Evolutionary conservation across 2,888 invertebrate genomes (phyloP).

Genomic region (Uropetala carovei): DNA sequence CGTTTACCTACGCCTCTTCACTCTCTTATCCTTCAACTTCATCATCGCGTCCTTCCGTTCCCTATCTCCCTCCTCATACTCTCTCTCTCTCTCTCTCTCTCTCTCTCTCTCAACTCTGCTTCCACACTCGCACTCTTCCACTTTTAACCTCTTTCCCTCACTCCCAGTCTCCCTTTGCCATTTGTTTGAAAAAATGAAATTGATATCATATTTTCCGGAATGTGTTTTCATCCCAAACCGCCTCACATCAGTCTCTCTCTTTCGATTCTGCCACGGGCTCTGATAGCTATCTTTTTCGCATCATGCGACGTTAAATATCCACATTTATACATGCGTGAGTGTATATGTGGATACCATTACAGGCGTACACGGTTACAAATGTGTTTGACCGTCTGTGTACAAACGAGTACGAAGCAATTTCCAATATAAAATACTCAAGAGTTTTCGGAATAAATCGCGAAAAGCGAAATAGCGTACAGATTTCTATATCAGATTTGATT

Average conservation of each 20-base stretch:
- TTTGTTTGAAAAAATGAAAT: constrained; percentile 13
- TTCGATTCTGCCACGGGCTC: neutral
- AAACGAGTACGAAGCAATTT: too few relatives aligned
- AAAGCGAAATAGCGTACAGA: too few relatives aligned
- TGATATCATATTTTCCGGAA: constrained; percentile 28
- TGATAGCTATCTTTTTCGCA: too few relatives aligned
- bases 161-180: neutral
- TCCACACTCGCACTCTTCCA: neutral
- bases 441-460: too few relatives aligned
- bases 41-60: neutral
- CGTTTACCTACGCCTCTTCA: neutral
- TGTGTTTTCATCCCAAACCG: neutral
- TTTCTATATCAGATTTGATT: too few relatives aligned
- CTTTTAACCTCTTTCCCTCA: neutral
- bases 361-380: too few relatives aligned
- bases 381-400: too few relatives aligned
- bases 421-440: too few relatives aligned
- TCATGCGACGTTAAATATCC: too few relatives aligned
- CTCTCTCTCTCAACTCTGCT: neutral
- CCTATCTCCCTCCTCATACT: neutral
- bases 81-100: neutral
- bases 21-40: neutral
- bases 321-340: too few relatives aligned
- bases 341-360: too few relatives aligned
- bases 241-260: neutral